A percentile compares a stretch with the other conserved stretches of the same genome.
These are phyloP conservation scores for Tragelaphus scriptus DNA, from an alignment of 2,113 vertebrate species.

Conservation along the genomic window DNA sequence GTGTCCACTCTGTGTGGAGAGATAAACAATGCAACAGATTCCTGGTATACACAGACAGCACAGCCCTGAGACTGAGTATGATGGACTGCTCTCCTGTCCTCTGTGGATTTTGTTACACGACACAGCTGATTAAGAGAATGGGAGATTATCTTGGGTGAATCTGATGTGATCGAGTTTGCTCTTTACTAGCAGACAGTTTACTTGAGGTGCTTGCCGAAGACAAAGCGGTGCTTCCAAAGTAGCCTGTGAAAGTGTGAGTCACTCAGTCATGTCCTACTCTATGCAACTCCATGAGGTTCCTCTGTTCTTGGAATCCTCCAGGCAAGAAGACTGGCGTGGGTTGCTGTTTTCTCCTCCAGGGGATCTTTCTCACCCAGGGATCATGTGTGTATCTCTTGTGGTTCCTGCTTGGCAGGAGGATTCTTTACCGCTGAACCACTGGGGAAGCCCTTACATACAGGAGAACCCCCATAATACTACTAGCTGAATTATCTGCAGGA, in stretches of 20 bases:
- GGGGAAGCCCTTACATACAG: neutral
- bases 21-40: neutral
- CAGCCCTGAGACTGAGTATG: neutral
- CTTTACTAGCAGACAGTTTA: neutral
- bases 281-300: neutral
- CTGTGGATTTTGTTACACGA: neutral
- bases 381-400: neutral
- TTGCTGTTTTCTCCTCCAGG: neutral
- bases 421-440: neutral
- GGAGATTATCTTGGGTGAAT: neutral
- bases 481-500: neutral
- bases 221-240: neutral
- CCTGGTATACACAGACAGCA: accelerated
- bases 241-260: neutral
- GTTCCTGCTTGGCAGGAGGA: neutral
- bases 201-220: neutral
- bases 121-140: neutral
- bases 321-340: neutral
- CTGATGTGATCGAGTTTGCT: neutral
- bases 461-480: neutral
- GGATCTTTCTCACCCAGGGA: neutral
- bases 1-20: neutral
- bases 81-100: neutral
- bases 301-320: neutral
- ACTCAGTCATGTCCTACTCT: neutral